Base-by-base conservation (phyloP, 2,797 vertebrate species). In the Mionectes olivaceus region DNA sequence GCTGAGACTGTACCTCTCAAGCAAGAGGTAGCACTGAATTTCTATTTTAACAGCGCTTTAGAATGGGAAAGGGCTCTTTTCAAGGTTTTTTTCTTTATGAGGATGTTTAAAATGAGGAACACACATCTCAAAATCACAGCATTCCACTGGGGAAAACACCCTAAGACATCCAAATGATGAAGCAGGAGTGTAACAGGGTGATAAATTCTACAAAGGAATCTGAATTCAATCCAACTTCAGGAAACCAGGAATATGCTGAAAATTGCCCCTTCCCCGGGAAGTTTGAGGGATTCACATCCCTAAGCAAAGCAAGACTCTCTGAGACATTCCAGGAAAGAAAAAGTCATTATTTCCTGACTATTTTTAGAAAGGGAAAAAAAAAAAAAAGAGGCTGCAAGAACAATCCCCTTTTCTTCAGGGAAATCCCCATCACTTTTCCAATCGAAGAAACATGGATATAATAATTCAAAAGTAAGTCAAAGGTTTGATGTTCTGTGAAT, bases 381-480 rank as follows among this genome's bases (percentile, higher is more conserved):
- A 11, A 53, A 78, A 87, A 64, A 59, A 68, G 47, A 0, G 0
- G 41, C 14, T 82, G 14, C 59, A 67, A 67, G 77, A 83, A 92
- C 78, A 96, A 80, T 68, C 67, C 28, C 5, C 25, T 27, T 87
- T 90, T 94, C 86, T 96, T 82, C 33, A 83, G 67, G 88, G 63
- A 88, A 93, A 86, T n/a, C 69, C 69, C 79, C 67, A 8, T 73
- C 13, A 12, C 30, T 92, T 84, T 87, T 92, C 75, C 81, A 75
- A 7, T 0, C 74, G 86, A 84, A 95, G 75, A 84, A 94, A 94
- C 14, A 7, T 44, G 47, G 85, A 91, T 82, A 43, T 80, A 77
- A 92, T 83, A 90, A 95, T 69, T 95, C 87, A 68, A 81, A 90
- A 93, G 52, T 87, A 87, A 93, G 95, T 83, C 87, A 91, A 91